phyloP scores from a whole-genome alignment of 2,797 vertebrate genomes.

The Tokudaia tokunoshimensis region DNA sequence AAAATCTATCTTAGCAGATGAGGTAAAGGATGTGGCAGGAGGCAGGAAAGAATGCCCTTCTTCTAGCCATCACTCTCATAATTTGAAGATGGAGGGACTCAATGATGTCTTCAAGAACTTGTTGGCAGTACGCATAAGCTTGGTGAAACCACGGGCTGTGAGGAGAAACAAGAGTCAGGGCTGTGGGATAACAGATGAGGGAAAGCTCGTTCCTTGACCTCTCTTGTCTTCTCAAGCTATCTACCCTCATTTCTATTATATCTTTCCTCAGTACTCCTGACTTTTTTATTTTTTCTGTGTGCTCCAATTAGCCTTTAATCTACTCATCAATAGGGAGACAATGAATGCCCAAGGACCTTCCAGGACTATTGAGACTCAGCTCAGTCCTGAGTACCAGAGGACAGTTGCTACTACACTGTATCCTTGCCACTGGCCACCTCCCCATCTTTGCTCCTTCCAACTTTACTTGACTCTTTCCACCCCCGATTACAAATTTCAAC shows the following conservation, averaged over 20 bases:
- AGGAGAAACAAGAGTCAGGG: neutral
- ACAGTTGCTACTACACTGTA: conserved; percentile 83
- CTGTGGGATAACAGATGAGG: neutral
- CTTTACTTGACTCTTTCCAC: conserved; percentile 75
- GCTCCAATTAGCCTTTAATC: neutral
- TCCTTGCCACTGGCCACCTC: conserved; percentile 85
- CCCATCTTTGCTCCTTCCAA: conserved; percentile 77
- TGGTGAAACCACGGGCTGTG: neutral
- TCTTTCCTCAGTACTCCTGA: neutral
- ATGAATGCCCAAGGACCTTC: neutral
- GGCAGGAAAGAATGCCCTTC: neutral
- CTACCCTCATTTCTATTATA: neutral
- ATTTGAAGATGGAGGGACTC: conserved; percentile 55
- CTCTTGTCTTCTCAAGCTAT: neutral
- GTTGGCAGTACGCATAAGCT: conserved; percentile 49
- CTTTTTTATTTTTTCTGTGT: neutral
- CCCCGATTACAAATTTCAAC: neutral
- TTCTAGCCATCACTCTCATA: neutral
- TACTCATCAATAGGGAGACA: neutral
- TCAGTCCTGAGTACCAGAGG: neutral
- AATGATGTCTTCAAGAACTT: conserved; percentile 63
- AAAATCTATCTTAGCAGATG: neutral
- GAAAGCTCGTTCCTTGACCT: accelerated
- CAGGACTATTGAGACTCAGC: neutral
- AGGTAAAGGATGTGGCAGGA: neutral